Percentiles rank a stretch among this genome's conserved stretches.
These are phyloP conservation scores for Lycaena phlaeas DNA, from an alignment of 2,888 invertebrate genomes.

Conservation along the genomic window DNA sequence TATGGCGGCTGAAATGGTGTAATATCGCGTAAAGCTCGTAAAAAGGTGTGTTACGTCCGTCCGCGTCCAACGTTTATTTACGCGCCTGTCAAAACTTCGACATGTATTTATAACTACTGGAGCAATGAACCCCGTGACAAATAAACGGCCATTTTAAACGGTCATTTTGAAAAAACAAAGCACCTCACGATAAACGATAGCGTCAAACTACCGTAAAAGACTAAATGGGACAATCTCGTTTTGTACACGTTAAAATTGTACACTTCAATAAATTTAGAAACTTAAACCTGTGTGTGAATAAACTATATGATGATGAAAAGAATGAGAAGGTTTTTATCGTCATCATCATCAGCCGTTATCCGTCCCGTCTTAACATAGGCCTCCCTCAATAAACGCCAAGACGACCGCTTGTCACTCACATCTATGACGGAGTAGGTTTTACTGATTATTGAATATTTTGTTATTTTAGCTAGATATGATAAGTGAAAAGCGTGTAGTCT, in stretches of 20 bases:
- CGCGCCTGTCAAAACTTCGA: slow-evolving; percentile 27
- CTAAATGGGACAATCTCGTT: slow-evolving; percentile 28
- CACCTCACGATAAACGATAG: slow-evolving; percentile 30
- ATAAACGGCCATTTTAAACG: slow-evolving; percentile 5
- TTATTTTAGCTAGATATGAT: no score
- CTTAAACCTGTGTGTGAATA: no score
- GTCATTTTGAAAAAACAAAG: slow-evolving; percentile 28
- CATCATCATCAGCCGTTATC: no score
- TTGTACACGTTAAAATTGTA: slow-evolving; percentile 15
- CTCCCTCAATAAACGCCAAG: no score
- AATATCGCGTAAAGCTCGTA: slow-evolving; percentile 31
- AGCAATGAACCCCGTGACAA: slow-evolving; percentile 56
- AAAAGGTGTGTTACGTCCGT: slow-evolving; percentile 25
- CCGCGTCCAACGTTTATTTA: slow-evolving; percentile 56
- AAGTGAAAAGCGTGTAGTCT: no score
- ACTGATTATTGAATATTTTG: no score
- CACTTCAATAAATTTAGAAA: slow-evolving; percentile 6
- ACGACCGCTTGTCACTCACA: no score
- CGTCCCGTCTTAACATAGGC: no score
- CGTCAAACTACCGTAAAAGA: slow-evolving; percentile 34
- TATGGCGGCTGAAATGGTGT: slow-evolving; percentile 23
- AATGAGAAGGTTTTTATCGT: no score
- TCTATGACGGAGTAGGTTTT: no score
- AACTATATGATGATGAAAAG: no score
- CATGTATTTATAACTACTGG: slow-evolving; percentile 24